Evolutionary conservation across 2,113 vertebrate species (phyloP).

Genomic region (Corythornis cristatus): DNA sequence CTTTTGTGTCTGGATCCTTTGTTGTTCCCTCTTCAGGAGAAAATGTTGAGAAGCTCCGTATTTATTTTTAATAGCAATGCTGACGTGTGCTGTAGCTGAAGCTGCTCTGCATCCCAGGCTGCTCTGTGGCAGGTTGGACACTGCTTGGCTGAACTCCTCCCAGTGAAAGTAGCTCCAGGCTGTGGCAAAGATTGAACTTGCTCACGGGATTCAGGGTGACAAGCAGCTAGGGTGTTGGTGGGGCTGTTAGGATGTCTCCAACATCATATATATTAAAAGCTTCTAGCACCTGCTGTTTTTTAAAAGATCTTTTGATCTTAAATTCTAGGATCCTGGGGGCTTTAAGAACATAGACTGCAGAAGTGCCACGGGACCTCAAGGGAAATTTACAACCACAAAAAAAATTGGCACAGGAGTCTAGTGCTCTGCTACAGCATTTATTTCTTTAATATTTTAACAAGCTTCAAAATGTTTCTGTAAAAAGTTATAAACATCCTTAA

Average conservation of each 20-base stretch:
- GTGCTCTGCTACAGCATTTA: not conserved
- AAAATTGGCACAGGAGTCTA: not conserved
- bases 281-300: slow-evolving; percentile 46
- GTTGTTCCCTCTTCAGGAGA: slow-evolving; percentile 28
- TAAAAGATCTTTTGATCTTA: slow-evolving; percentile 59
- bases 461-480: not conserved
- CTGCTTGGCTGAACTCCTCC: slow-evolving; percentile 48
- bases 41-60: slow-evolving; percentile 15
- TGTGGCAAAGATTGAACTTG: slow-evolving; percentile 58
- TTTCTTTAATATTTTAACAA: slow-evolving; percentile 33
- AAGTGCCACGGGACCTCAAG: not conserved
- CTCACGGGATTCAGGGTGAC: not conserved
- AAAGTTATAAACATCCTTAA: not conserved
- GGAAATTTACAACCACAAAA: not conserved
- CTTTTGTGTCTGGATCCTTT: slow-evolving; percentile 37
- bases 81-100: not conserved
- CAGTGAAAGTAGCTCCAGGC: slow-evolving; percentile 55
- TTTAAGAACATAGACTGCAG: slow-evolving; percentile 23
- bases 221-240: not conserved
- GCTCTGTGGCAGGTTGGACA: slow-evolving; percentile 10
- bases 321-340: slow-evolving; percentile 27
- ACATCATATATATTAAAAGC: slow-evolving; percentile 35
- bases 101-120: not conserved
- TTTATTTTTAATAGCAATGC: slow-evolving; percentile 64
- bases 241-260: not conserved